phyloP scores from a whole-genome alignment of 2,113 vertebrate genomes.

The Sebastes schlegelii region DNA sequence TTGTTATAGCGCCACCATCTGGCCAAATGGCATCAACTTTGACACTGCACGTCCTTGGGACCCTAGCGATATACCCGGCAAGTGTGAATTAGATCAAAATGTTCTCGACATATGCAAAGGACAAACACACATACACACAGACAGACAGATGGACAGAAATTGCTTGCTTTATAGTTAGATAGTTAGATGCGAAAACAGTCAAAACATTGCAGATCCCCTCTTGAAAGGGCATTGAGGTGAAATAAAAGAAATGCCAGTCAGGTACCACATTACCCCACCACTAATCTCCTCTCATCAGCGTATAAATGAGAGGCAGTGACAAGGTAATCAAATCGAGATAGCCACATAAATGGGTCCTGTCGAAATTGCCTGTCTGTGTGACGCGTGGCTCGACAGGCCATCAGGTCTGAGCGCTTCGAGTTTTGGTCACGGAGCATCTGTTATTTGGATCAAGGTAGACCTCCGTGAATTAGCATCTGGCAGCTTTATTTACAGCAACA shows the following conservation, averaged over 20 bases:
- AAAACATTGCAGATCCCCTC: constrained; percentile 5
- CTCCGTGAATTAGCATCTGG: constrained; percentile 70
- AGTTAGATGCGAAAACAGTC: constrained; percentile 8
- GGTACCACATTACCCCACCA: background rate
- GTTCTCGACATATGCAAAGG: no score
- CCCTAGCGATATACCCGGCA: no score
- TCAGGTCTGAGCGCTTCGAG: constrained; percentile 49
- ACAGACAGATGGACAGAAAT: no score
- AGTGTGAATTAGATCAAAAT: no score
- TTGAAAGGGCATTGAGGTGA: constrained; percentile 1
- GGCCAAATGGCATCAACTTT: no score
- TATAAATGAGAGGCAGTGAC: constrained; percentile 49
- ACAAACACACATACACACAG: no score
- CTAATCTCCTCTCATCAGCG: constrained; percentile 46
- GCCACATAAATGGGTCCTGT: constrained; percentile 64
- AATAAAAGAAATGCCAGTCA: constrained; percentile 16
- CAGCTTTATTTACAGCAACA: constrained; percentile 65
- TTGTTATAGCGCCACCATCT: no score
- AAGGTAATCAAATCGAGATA: constrained; percentile 54
- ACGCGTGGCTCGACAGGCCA: constrained; percentile 41
- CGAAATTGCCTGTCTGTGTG: constrained; percentile 45
- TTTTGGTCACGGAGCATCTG: constrained; percentile 55
- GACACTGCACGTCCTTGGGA: no score
- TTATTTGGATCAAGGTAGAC: constrained; percentile 67
- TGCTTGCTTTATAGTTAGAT: background rate